These are phyloP conservation scores for Acromyrmex echinatior DNA, from an alignment of 1,140 invertebrate genomes.

Conservation along the genomic window DNA sequence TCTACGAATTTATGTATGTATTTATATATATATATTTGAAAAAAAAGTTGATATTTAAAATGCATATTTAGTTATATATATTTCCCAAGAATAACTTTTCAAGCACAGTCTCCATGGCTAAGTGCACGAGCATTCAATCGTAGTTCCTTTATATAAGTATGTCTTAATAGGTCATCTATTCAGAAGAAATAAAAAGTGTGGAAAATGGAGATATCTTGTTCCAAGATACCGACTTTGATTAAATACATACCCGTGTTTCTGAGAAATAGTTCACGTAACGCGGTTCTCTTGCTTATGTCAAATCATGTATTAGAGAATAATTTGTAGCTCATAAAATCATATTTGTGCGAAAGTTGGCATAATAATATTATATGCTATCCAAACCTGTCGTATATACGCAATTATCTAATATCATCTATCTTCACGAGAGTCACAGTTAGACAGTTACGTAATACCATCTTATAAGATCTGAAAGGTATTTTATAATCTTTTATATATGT, in stretches of 20 bases:
- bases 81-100: neutral
- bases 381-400: neutral
- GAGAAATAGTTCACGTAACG: conserved; percentile 17
- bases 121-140: conserved; percentile 1
- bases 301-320: conserved; percentile 13
- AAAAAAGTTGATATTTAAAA: neutral
- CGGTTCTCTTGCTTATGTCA: conserved; percentile 7
- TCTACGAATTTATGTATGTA: neutral
- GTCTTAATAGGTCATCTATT: conserved; percentile 6
- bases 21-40: neutral
- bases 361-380: neutral
- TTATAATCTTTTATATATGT: neutral
- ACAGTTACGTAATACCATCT: neutral
- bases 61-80: neutral
- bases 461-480: neutral
- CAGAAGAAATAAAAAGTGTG: conserved; percentile 12
- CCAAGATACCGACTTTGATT: neutral
- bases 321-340: conserved; percentile 12
- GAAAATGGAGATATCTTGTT: neutral
- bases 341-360: neutral
- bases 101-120: conserved; percentile 1
- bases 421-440: neutral
- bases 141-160: neutral
- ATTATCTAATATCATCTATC: neutral
- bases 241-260: neutral